These are phyloP conservation scores for Athalia rosae DNA, from an alignment of 2,888 invertebrate genomes.

Conservation along the genomic window DNA sequence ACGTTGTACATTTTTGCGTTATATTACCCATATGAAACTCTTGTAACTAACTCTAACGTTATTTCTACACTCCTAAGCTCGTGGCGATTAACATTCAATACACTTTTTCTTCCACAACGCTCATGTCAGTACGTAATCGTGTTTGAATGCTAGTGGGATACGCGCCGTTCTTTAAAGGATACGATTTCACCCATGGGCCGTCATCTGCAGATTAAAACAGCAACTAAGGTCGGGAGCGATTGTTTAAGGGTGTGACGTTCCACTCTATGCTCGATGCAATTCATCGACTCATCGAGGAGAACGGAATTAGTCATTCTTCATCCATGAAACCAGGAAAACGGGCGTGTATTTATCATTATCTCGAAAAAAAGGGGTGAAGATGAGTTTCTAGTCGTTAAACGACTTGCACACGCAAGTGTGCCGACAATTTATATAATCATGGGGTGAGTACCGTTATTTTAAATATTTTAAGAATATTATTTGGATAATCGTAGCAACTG, in stretches of 20 bases:
- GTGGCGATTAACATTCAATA: too few relatives aligned
- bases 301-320: constrained; percentile 63
- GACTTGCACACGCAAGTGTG: constrained; percentile 85
- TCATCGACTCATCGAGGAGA: constrained; percentile 33
- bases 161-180: background rate
- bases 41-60: too few relatives aligned
- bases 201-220: constrained; percentile 14
- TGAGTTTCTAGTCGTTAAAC: constrained; percentile 83
- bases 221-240: background rate
- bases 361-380: constrained; percentile 78
- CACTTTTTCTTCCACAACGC: too few relatives aligned
- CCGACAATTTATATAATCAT: constrained; percentile 79
- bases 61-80: too few relatives aligned
- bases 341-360: constrained; percentile 72
- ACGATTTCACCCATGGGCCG: background rate
- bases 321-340: constrained; percentile 68
- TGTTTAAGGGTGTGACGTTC: background rate
- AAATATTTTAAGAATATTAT: constrained; percentile 31
- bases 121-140: too few relatives aligned
- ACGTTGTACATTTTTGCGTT: too few relatives aligned
- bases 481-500: constrained; percentile 22
- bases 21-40: too few relatives aligned
- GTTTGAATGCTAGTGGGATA: too few relatives aligned
- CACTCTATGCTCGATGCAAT: constrained; percentile 24
- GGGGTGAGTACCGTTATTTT: constrained; percentile 77